phyloP scores from a whole-genome alignment of 2,888 invertebrate genomes.

The Tricholauxania praeusta region DNA sequence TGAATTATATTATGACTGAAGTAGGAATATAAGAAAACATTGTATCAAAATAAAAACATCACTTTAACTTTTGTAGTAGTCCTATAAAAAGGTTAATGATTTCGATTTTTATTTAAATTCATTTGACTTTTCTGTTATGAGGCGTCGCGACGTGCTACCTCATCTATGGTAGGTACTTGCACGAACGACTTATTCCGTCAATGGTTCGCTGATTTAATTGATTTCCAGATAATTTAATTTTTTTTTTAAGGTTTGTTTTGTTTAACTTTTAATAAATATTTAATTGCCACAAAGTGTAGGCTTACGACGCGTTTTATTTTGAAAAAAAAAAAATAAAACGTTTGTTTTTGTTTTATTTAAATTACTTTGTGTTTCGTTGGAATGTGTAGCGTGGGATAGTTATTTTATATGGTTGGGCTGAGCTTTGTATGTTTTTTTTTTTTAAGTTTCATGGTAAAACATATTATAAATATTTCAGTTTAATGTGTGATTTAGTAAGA shows the following conservation, averaged over 20 bases:
- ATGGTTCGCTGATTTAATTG: neutral
- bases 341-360: too few species aligned
- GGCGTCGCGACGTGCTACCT: too few species aligned
- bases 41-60: neutral
- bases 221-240: neutral
- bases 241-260: neutral
- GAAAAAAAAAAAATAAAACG: too few species aligned
- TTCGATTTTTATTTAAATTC: neutral
- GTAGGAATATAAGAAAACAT: neutral
- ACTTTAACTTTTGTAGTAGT: neutral
- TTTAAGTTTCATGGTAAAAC: too few species aligned
- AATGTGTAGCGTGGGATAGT: too few species aligned
- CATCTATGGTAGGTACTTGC: too few species aligned
- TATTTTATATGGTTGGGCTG: too few species aligned
- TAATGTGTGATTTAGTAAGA: too few species aligned
- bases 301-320: neutral
- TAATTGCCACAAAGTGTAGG: conserved; percentile 11
- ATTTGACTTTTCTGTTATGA: neutral
- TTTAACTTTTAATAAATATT: neutral
- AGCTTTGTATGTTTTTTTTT: too few species aligned
- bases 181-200: too few species aligned
- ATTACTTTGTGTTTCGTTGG: too few species aligned
- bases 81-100: conserved; percentile 5
- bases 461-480: too few species aligned
- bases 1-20: neutral